phyloP scores from a whole-genome alignment of 2,797 vertebrate species.

The Holocentrus rufus region DNA sequence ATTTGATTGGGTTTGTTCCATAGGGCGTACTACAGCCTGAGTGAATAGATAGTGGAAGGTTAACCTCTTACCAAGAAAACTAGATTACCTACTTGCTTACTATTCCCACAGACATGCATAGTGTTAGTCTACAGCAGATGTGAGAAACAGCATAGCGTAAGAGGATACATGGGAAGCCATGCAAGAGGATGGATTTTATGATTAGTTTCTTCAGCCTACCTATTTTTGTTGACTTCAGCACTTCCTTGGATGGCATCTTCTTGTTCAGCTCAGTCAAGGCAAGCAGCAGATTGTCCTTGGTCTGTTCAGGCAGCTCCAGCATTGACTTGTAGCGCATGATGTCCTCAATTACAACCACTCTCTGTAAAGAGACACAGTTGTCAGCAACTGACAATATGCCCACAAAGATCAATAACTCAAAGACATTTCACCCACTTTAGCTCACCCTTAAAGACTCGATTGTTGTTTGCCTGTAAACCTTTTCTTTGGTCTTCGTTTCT shows the following conservation, averaged over 20 bases:
- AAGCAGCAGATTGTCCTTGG: constrained; percentile 87
- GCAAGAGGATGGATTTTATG: background rate
- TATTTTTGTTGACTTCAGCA: constrained; percentile 92
- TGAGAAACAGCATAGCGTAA: background rate
- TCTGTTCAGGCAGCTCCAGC: constrained; percentile 89
- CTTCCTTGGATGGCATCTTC: constrained; percentile 94
- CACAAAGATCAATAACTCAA: background rate
- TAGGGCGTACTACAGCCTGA: no score
- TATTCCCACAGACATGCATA: background rate
- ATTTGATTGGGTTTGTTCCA: background rate
- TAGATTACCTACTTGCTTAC: background rate
- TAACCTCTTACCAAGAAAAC: no score
- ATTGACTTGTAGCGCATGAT: constrained; percentile 91
- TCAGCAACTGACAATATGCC: background rate
- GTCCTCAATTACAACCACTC: constrained; percentile 97
- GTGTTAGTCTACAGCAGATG: background rate
- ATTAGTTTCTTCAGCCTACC: constrained; percentile 76
- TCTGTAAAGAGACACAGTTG: constrained; percentile 77
- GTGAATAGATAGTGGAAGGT: no score
- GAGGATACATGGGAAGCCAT: background rate
- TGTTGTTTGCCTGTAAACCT: constrained; percentile 86
- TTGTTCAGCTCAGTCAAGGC: constrained; percentile 90
- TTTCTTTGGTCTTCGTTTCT: constrained; percentile 69
- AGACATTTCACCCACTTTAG: accelerated
- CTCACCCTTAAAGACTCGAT: constrained; percentile 90